A percentile compares a stretch with the other conserved stretches of the same genome.
Evolutionary conservation across 2,888 invertebrate genomes (phyloP).

Genomic region (Nemotelus pantherinus): DNA sequence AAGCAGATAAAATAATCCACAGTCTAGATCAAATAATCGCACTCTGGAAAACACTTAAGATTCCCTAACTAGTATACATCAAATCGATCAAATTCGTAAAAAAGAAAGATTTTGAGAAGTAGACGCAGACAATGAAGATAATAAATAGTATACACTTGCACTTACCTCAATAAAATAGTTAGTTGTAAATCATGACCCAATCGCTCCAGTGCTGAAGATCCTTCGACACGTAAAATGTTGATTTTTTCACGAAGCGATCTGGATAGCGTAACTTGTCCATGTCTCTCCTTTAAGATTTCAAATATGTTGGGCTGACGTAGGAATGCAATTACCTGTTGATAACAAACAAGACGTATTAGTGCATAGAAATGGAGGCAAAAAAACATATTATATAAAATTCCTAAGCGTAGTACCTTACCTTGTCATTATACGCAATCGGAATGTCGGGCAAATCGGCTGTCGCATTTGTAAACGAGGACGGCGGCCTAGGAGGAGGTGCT

Average conservation of each 20-base stretch:
- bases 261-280: slow-evolving; percentile 76
- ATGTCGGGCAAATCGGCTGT: slow-evolving; percentile 69
- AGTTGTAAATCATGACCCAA: slow-evolving; percentile 93
- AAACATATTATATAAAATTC: not conserved
- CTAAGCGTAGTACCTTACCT: slow-evolving; percentile 65
- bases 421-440: slow-evolving; percentile 93
- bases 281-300: slow-evolving; percentile 87
- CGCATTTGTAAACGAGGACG: slow-evolving; percentile 64
- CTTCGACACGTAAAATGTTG: slow-evolving; percentile 88
- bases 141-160: slow-evolving; percentile 46
- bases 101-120: no score
- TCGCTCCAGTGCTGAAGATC: slow-evolving; percentile 83
- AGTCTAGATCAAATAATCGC: no score
- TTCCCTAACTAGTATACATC: no score
- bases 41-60: no score
- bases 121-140: no score
- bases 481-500: slow-evolving; percentile 78
- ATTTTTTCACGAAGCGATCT: slow-evolving; percentile 86
- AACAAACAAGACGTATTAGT: slow-evolving; percentile 37
- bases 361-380: slow-evolving; percentile 23
- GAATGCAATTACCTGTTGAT: slow-evolving; percentile 85
- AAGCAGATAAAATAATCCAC: no score
- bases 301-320: slow-evolving; percentile 92
- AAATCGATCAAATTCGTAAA: no score
- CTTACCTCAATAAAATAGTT: slow-evolving; percentile 90